phyloP scores from a whole-genome alignment of 2,113 vertebrate genomes.

The Istiophorus platypterus region DNA sequence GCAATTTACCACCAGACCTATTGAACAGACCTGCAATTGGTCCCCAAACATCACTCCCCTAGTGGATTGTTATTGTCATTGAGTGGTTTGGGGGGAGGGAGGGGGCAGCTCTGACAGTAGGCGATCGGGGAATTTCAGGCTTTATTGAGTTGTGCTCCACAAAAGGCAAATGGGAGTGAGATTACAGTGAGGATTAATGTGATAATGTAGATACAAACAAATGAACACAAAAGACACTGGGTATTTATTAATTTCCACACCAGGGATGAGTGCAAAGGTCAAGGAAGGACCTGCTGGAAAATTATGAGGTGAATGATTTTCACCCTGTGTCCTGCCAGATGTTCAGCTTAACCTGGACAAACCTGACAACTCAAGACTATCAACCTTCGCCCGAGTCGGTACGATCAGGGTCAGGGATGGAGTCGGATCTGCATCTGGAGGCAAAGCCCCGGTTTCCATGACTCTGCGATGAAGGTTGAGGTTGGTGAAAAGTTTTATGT shows the following conservation, averaged over 20 bases:
- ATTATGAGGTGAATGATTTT: background rate
- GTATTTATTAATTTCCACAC: background rate
- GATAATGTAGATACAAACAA: constrained; percentile 29
- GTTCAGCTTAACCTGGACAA: background rate
- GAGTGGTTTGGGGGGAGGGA: constrained; percentile 52
- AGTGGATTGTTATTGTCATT: constrained; percentile 80
- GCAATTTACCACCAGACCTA: constrained; percentile 85
- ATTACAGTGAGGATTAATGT: constrained; percentile 41
- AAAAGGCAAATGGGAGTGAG: constrained; percentile 62
- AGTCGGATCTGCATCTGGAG: background rate
- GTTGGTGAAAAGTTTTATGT: no score
- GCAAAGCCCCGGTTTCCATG: no score
- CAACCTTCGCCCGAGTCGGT: background rate
- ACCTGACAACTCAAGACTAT: background rate
- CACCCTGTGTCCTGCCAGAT: constrained; percentile 17
- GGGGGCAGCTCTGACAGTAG: constrained; percentile 52
- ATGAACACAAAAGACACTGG: constrained; percentile 12
- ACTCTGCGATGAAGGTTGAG: no score
- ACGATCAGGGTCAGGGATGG: background rate
- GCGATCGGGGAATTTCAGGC: constrained; percentile 66
- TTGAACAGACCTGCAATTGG: constrained; percentile 73
- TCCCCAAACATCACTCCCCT: constrained; percentile 74
- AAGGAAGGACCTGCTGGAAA: background rate
- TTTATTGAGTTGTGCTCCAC: constrained; percentile 73
- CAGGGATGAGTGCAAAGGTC: background rate